Evolutionary conservation across 2,888 invertebrate genomes (phyloP).

Genomic region (Drosophila neotestacea): DNA sequence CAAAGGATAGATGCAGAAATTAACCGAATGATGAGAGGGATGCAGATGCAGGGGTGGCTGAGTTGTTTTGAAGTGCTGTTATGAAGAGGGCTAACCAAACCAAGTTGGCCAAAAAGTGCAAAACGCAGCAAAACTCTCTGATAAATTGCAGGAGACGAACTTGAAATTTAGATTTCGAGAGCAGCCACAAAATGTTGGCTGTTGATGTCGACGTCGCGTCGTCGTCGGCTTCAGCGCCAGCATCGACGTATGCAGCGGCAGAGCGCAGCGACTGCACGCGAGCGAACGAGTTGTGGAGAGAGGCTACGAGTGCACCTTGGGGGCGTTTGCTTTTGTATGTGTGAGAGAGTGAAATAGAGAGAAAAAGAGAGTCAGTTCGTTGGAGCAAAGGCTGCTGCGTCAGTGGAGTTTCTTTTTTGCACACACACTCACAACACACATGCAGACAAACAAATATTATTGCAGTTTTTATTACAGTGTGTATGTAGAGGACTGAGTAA

Average conservation of each 20-base stretch:
- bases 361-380: constrained; percentile 32
- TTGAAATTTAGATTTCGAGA: constrained; percentile 82
- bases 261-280: constrained; percentile 38
- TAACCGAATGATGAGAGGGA: constrained; percentile 32
- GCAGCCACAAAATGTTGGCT: constrained; percentile 59
- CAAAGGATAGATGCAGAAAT: constrained; percentile 57
- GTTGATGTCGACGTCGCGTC: constrained; percentile 19
- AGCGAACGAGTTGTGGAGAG: constrained; percentile 51
- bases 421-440: constrained; percentile 7
- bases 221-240: background rate
- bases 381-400: constrained; percentile 59
- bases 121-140: constrained; percentile 57
- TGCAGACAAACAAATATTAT: constrained; percentile 23
- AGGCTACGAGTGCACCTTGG: constrained; percentile 45
- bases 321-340: constrained; percentile 52
- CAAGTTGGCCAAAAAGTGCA: constrained; percentile 49
- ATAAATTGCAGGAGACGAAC: constrained; percentile 76
- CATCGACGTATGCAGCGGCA: background rate
- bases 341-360: constrained; percentile 34
- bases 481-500: constrained; percentile 58
- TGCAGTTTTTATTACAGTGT: constrained; percentile 63
- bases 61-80: constrained; percentile 57
- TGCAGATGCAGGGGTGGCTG: background rate
- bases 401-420: constrained; percentile 58
- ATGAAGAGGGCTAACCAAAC: constrained; percentile 57